Evolutionary conservation across 2,888 invertebrate species (phyloP), one percentile per base, ranked within the genome.

Genomic region (Helobdella robusta): DNA sequence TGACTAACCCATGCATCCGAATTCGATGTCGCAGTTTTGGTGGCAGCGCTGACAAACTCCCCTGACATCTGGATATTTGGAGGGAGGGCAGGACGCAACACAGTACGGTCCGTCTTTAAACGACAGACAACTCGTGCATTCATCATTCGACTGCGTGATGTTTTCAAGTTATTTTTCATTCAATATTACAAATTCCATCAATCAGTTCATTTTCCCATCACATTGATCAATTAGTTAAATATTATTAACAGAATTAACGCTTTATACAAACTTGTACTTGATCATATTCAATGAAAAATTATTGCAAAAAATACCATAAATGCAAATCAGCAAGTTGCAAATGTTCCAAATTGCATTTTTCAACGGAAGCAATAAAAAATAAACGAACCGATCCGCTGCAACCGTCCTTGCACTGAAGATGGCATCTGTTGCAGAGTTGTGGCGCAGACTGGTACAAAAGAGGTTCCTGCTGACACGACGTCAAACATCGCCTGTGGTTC

Each of bases 401-500:
- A 0, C 88, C 87, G 18, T 85, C 85, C 20, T 20, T 28, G 77
- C 97, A 97, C 79, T 95, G 90, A 23, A 85, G 83, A 77, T 95
- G 88, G 75, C 97, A 97, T 67, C 85, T 84, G 75, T 87, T 86
- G 81, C 95, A 97, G 36, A 84, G 84, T 70, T 86, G 86, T 35
- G 85, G 81, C 34, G 86, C 86, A 44, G 87, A 86, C 78, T 87
- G 86, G 80, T 92, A 93, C 72, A 91, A 85, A 74, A 91, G 91
- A 0, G 71, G 69, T 32, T 60, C 77, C 77, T 20, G 66, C 68
- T 1, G 60, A 65, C 2, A 77, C 66, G 65, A 8, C 8, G 56
- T 34, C 8, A 59, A n/a, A 59, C 77, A 78, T 36, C n/a, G 44
- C 44, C 34, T 62, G 15, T 58, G 56, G n/a, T 56, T 63, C 20